Evolutionary conservation across 2,888 invertebrate genomes (phyloP).

Genomic region (Diadegma fenestrale): DNA sequence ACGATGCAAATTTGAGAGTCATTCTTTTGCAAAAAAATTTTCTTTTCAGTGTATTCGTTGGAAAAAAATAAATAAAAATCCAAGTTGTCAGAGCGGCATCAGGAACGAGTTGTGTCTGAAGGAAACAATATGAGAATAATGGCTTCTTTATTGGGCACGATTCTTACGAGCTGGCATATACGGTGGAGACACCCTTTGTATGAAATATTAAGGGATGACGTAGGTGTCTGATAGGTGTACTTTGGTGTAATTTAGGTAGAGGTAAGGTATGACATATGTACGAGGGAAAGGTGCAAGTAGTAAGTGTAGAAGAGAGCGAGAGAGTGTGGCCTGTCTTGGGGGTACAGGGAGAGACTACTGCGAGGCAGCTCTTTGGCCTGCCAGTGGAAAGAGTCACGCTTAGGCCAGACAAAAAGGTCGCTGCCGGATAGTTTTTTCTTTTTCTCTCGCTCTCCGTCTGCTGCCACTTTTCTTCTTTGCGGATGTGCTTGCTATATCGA

Average conservation of each 20-base stretch:
- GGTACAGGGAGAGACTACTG: neutral
- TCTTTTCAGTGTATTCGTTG: no score
- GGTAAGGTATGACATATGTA: slow-evolving; percentile 33
- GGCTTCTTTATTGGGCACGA: neutral
- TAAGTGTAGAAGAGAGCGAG: slow-evolving; percentile 35
- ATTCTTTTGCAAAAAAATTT: no score
- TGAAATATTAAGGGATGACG: slow-evolving; percentile 10
- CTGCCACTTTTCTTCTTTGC: slow-evolving; percentile 45
- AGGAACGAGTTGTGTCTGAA: no score
- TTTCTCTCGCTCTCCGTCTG: slow-evolving; percentile 26
- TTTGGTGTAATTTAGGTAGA: slow-evolving; percentile 29
- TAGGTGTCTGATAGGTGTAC: slow-evolving; percentile 50
- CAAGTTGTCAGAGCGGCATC: no score
- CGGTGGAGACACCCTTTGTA: neutral
- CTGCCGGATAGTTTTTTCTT: slow-evolving; percentile 42
- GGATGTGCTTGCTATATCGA: slow-evolving; percentile 74
- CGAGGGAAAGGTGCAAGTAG: slow-evolving; percentile 28
- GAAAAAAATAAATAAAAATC: no score
- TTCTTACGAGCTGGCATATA: neutral
- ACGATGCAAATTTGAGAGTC: no score
- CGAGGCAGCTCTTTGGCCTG: slow-evolving; percentile 34
- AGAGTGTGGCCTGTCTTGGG: slow-evolving; percentile 8
- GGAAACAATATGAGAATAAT: neutral
- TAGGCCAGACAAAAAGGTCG: slow-evolving; percentile 72
- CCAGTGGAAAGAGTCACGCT: slow-evolving; percentile 74